Evolutionary conservation across 2,888 invertebrate species (phyloP).

Genomic region (Drosophila flavopinicola): DNA sequence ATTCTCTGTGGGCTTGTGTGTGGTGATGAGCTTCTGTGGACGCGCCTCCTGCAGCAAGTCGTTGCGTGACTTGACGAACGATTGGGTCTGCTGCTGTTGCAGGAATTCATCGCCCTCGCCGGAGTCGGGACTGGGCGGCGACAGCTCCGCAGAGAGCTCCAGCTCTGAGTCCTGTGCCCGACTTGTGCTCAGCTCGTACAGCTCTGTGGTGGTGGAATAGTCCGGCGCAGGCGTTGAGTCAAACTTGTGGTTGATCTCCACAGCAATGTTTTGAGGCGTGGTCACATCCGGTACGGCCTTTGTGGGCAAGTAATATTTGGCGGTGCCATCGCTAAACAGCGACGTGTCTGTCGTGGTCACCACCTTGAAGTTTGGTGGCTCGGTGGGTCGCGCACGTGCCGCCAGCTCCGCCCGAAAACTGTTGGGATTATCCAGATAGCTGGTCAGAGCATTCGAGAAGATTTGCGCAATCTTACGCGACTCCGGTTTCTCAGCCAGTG

Average conservation of each 20-base stretch:
- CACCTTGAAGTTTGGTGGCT: constrained; percentile 86
- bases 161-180: constrained; percentile 84
- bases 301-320: constrained; percentile 82
- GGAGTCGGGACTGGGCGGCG: constrained; percentile 84
- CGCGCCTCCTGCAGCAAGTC: constrained; percentile 56
- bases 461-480: constrained; percentile 92
- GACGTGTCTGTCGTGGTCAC: constrained; percentile 71
- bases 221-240: constrained; percentile 74
- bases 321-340: constrained; percentile 75
- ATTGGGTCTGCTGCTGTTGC: constrained; percentile 89
- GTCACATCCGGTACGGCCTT: constrained; percentile 73
- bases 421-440: constrained; percentile 93
- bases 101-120: constrained; percentile 87
- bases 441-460: constrained; percentile 92
- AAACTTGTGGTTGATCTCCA: constrained; percentile 76
- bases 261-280: constrained; percentile 88
- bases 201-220: constrained; percentile 78
- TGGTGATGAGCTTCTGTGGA: constrained; percentile 56
- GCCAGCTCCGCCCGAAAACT: constrained; percentile 91
- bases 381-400: constrained; percentile 90
- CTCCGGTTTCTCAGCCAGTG: constrained; percentile 85
- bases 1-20: constrained; percentile 80
- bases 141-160: constrained; percentile 83
- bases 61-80: constrained; percentile 87
- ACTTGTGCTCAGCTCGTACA: constrained; percentile 84